Base-by-base conservation (phyloP, 1,140 invertebrate genomes). In the Caligus rogercresseyi region DNA sequence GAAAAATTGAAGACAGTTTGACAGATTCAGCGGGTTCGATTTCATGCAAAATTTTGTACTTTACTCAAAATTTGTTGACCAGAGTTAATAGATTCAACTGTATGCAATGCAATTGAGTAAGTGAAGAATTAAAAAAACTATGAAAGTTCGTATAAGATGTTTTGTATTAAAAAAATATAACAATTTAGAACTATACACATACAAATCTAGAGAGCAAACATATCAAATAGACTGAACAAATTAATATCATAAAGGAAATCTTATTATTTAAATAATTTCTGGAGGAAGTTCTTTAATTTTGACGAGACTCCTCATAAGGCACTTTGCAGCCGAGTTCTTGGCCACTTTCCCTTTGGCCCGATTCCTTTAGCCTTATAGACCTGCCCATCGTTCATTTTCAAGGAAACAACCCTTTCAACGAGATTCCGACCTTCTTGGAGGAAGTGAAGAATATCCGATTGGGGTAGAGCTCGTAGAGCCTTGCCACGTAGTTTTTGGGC, bases 401-500 rank as follows among this genome's bases (percentile, higher is more conserved):
- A 11, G 4, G n/a, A 54, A 19, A 23, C 53, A 54, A 20, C 21
- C 16, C 13, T 54, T 20, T 54, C n/a, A 23, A 54, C 16, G 11
- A 15, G 13, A 23, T 54, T 23, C 21, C 21, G 13, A 16, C 21
- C 11, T 19, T 23, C 13, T 19, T 54, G n/a, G 53, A 23, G 4
- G 53, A 11, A 19, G 13, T 16, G 53, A 54, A 54, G n/a, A 11
- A 16, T 7, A 54, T 23, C 53, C 21, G 13, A 11, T 54, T 20
- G 16, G 53, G 53, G 16, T 14, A 54, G 13, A 54, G 21, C 21
- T 54, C 53, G 21, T 54, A 54, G n/a, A 54, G 21, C 21, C 21
- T 16, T 11, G 53, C 16, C n/a, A 54, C 53, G 21, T 54, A 54
- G 16, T 54, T 54, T 54, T 54, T 54, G 4, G 53, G 53, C 13